Evolutionary conservation across 2,797 vertebrate species (phyloP).

Genomic region (Simalia tracyae): DNA sequence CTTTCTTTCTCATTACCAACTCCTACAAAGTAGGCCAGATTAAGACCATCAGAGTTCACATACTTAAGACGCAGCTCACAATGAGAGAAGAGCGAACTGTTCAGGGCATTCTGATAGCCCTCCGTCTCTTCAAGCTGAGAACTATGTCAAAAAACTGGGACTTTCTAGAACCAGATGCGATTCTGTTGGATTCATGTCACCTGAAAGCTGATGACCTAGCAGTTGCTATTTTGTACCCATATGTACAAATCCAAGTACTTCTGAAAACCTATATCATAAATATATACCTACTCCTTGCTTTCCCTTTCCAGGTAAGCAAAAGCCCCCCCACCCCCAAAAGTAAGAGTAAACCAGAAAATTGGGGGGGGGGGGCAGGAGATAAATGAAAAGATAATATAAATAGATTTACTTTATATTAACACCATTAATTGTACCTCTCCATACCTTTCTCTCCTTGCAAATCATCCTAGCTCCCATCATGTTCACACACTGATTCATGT

Average conservation of each 20-base stretch:
- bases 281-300: not conserved
- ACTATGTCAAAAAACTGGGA: not conserved
- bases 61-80: not conserved
- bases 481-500: not conserved
- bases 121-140: not conserved
- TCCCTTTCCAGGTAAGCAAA: not conserved
- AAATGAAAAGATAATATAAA: not conserved
- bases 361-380: not conserved
- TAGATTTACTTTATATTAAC: not conserved
- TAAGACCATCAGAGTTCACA: not conserved
- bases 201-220: not conserved
- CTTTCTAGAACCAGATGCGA: not conserved
- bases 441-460: not conserved
- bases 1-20: not conserved
- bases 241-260: not conserved
- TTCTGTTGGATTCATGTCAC: not conserved
- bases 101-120: not conserved
- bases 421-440: not conserved
- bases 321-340: not conserved
- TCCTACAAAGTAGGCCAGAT: not conserved
- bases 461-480: not conserved
- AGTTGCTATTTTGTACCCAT: not conserved
- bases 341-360: not conserved
- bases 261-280: not conserved
- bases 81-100: not conserved